Conservation (phyloP, 2,797 vertebrate genomes). For the Leptodactylus fallax region DNA sequence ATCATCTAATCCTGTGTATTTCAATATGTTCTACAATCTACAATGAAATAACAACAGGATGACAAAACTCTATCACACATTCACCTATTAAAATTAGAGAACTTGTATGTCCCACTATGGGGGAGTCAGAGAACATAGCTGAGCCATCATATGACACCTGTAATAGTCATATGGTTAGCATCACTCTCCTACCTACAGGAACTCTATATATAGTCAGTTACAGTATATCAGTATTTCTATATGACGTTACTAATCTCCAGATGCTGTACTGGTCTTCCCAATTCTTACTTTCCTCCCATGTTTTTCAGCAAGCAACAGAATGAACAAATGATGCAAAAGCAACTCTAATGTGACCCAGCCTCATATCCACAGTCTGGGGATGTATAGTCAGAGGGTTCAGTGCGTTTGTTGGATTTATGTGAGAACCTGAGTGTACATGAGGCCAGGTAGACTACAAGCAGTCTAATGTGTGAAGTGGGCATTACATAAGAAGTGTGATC, state of each 20-base stretch:
- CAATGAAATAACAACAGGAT: not conserved
- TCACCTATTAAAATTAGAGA: not conserved
- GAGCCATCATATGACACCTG: not conserved
- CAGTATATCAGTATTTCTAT: not conserved
- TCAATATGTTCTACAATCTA: not conserved
- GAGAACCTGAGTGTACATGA: not conserved
- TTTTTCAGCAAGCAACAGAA: not conserved
- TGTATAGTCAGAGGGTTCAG: not conserved
- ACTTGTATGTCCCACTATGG: not conserved
- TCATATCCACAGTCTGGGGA: not conserved
- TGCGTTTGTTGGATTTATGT: not conserved
- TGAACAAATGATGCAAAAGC: not conserved
- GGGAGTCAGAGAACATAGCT: not conserved
- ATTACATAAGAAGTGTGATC: constrained; percentile 63
- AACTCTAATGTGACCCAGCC: not conserved
- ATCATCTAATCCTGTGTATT: not conserved
- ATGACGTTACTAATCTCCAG: not conserved
- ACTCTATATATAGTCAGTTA: not conserved
- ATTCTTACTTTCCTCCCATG: not conserved
- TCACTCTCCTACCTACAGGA: not conserved
- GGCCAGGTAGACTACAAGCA: constrained; percentile 20
- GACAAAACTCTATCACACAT: not conserved
- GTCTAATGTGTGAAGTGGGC: constrained; percentile 44
- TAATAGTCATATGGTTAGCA: not conserved
- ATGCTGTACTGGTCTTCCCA: too few relatives aligned